A percentile compares a stretch with the other conserved stretches of the same genome.
These are phyloP conservation scores for Platysteira castanea DNA, from an alignment of 2,113 vertebrate species.

Conservation along the genomic window DNA sequence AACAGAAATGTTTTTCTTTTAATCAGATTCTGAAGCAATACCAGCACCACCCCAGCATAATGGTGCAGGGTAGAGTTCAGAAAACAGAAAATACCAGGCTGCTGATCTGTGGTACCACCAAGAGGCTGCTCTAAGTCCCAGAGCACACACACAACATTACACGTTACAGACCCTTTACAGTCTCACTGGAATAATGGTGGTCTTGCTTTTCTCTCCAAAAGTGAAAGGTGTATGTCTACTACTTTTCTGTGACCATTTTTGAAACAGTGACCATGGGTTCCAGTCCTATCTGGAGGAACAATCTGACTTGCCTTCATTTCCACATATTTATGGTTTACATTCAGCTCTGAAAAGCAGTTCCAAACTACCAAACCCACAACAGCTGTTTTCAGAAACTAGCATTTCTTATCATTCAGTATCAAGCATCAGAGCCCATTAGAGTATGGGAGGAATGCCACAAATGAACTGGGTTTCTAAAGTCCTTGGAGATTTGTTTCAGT, in stretches of 20 bases:
- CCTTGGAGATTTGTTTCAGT: slow-evolving; percentile 60
- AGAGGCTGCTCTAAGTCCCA: not conserved
- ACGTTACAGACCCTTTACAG: not conserved
- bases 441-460: slow-evolving; percentile 52
- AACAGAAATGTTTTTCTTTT: not conserved
- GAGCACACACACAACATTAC: accelerated
- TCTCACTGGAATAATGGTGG: not conserved
- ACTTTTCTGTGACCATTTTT: not conserved
- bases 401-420: slow-evolving; percentile 22
- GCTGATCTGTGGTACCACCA: not conserved
- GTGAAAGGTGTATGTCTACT: not conserved
- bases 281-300: slow-evolving; percentile 32
- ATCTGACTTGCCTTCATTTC: slow-evolving; percentile 23
- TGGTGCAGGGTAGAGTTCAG: not conserved
- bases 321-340: slow-evolving; percentile 14
- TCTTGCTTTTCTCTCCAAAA: not conserved
- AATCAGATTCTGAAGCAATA: not conserved
- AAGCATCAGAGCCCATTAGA: slow-evolving; percentile 34
- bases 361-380: slow-evolving; percentile 50
- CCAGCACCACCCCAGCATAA: not conserved
- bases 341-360: slow-evolving; percentile 22
- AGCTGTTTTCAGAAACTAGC: slow-evolving; percentile 56
- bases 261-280: not conserved
- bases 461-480: slow-evolving; percentile 34
- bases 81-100: not conserved